Percentiles rank a stretch among this genome's conserved stretches.
phyloP scores from a whole-genome alignment of 2,113 vertebrate genomes.

The Todiramphus saurophagus region DNA sequence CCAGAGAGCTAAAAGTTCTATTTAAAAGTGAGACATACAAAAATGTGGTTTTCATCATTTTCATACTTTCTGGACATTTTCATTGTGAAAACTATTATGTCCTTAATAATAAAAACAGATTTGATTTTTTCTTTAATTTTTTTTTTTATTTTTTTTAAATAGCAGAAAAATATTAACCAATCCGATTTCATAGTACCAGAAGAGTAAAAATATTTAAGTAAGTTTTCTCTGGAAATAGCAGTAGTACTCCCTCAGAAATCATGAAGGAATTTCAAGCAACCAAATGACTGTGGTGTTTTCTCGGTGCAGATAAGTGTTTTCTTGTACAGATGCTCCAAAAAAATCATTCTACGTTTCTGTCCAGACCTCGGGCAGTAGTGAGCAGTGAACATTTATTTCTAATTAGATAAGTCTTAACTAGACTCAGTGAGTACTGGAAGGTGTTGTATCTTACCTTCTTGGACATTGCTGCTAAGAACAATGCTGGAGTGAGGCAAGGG shows the following conservation, averaged over 20 bases:
- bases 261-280: background rate
- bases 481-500: background rate
- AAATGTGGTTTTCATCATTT: background rate
- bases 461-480: background rate
- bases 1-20: background rate
- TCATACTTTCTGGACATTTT: background rate
- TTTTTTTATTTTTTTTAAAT: background rate
- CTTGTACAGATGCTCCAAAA: background rate
- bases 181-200: background rate
- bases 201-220: background rate
- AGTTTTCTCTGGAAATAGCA: background rate
- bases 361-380: background rate
- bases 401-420: no score
- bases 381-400: background rate
- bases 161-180: background rate
- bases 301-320: background rate
- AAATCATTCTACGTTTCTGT: background rate
- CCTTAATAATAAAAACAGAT: background rate
- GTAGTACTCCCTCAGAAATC: background rate
- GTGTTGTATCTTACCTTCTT: background rate
- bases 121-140: fast-evolving
- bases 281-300: background rate
- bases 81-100: background rate
- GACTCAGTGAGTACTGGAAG: background rate
- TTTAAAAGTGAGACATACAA: background rate